Evolutionary conservation across 2,888 invertebrate species (phyloP).

Genomic region (Amaurobius ferox): DNA sequence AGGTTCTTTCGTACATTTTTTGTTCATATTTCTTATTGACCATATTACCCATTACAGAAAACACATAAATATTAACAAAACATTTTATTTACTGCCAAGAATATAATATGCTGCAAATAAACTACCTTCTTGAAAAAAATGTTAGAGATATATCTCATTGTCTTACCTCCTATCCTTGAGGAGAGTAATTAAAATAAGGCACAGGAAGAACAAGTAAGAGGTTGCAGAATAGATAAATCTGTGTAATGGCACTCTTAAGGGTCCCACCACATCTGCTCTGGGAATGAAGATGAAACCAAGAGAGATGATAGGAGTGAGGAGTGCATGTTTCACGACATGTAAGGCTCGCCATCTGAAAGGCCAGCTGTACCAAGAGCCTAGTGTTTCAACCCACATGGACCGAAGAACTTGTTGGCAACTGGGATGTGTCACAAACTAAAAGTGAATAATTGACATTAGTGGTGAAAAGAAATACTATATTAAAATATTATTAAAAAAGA

Average conservation of each 20-base stretch:
- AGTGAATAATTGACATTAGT: too few species aligned
- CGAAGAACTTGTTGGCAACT: constrained; percentile 83
- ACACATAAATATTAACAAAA: too few species aligned
- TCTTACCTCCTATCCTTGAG: constrained; percentile 64
- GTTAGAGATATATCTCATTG: too few species aligned
- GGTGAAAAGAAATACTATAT: too few species aligned
- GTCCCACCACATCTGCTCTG: constrained; percentile 53
- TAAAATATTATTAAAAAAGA: too few species aligned
- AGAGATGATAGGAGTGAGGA: constrained; percentile 67
- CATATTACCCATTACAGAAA: too few species aligned
- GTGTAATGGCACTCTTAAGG: constrained; percentile 82
- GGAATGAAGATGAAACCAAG: constrained; percentile 66
- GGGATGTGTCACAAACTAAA: constrained; percentile 85
- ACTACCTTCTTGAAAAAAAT: too few species aligned
- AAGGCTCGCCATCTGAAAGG: constrained; percentile 42
- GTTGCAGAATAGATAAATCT: constrained; percentile 85
- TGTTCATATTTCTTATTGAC: too few species aligned
- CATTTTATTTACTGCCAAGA: too few species aligned
- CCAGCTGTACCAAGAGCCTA: constrained; percentile 69
- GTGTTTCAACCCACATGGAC: constrained; percentile 70
- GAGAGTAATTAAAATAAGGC: constrained; percentile 80
- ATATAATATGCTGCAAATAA: too few species aligned
- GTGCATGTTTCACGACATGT: constrained; percentile 62
- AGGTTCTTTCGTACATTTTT: too few species aligned
- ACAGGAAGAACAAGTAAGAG: constrained; percentile 83